Evolutionary conservation across 2,797 vertebrate species (phyloP), one percentile per base, ranked within the genome.

Genomic region (Epinephelus coioides): DNA sequence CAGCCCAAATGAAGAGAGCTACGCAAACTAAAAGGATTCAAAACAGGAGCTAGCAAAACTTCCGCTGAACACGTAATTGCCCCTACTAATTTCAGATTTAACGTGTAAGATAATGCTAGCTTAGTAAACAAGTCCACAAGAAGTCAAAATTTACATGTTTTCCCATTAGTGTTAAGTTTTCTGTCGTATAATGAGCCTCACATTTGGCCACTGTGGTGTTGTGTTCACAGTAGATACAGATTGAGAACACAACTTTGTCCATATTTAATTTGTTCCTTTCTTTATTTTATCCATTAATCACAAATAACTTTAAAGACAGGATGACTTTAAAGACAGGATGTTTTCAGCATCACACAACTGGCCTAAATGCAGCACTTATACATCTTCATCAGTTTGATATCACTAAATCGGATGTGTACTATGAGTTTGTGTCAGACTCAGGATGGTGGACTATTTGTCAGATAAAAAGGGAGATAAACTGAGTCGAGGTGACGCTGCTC

Each of bases 401-500:
- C 34, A 27, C 14, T n/a, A 9, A 15, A 34, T 21, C 46, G 14
- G 55, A 60, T n/a, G 49, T 53, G 49, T 6, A 5, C 21, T 34
- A 3, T 9, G 43, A 54, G 25, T 53, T 40, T 53, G 34, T 47
- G 62, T 76, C 65, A 17, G 30, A 60, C 46, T 60, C 25, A 72
- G 54, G 75, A 53, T 17, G 57, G 65, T 15, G 9, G 74, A 12
- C 54, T 17, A 51, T 71, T 61, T 60, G 50, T 74, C 61, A 49
- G 43, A 68, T 30, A 49, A 73, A 77, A 53, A 30, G 6, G 12
- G 34, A 66, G 74, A 66, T 47, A 44, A 75, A 74, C 3, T 7
- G 43, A 56, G 60, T 4, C 14, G 57, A 78, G 56, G 76, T 47
- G 82, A 82, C 78, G 2, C 34, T 34, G 34, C 34, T 34, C 62